These are phyloP conservation scores for Phaenicophaeus curvirostris DNA, from an alignment of 2,797 vertebrate genomes.

Conservation along the genomic window DNA sequence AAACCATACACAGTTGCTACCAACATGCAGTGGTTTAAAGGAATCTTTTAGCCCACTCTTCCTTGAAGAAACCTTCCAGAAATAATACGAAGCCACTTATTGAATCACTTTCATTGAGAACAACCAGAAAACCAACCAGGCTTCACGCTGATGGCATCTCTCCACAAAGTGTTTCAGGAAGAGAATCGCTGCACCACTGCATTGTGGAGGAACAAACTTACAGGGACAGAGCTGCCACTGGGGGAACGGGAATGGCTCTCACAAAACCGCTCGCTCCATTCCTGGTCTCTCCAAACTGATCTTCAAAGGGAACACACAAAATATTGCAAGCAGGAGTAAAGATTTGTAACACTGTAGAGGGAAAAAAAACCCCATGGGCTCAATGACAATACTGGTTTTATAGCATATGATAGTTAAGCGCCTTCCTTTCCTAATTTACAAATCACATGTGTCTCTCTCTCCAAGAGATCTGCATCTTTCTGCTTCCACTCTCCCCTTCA, in stretches of 20 bases:
- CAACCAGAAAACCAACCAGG: neutral
- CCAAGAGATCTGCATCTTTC: neutral
- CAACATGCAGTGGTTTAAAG: neutral
- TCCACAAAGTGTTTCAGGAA: neutral
- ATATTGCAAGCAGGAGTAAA: neutral
- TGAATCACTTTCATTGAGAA: neutral
- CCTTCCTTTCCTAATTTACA: neutral
- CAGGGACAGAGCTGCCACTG: neutral
- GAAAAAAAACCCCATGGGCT: neutral
- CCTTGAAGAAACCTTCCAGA: neutral
- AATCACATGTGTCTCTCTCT: neutral
- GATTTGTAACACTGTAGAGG: neutral
- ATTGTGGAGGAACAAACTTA: neutral
- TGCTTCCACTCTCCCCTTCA: neutral
- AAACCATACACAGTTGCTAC: neutral
- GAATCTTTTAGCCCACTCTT: neutral
- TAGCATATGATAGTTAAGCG: neutral
- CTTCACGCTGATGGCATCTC: neutral
- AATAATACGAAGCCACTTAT: neutral
- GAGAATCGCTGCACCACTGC: neutral
- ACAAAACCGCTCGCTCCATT: neutral
- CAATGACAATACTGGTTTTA: neutral
- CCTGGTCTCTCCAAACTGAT: neutral
- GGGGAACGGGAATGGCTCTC: neutral
- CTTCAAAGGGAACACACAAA: neutral